These are phyloP conservation scores for Itoplectis maculator DNA, from an alignment of 2,888 invertebrate genomes.

Conservation along the genomic window DNA sequence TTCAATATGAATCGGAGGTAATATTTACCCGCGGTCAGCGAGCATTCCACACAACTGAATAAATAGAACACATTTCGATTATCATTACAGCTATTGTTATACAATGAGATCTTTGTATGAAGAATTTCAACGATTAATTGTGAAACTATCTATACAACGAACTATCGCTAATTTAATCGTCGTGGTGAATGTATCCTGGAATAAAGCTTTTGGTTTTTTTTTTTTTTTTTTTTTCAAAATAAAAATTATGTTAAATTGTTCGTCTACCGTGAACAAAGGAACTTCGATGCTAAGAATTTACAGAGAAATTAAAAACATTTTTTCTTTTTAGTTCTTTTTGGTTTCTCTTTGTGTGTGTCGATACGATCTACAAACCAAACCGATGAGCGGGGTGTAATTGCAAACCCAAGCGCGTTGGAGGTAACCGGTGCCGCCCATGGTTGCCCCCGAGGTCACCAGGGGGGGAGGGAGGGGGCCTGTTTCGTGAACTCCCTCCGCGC, in stretches of 20 bases:
- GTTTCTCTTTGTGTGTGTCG: slow-evolving; percentile 68
- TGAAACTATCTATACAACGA: slow-evolving; percentile 8
- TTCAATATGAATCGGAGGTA: slow-evolving; percentile 68
- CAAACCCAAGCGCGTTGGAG: slow-evolving; percentile 68
- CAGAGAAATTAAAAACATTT: slow-evolving; percentile 60
- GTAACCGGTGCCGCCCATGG: slow-evolving; percentile 59
- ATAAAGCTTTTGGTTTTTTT: slow-evolving; percentile 23
- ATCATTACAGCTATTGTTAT: slow-evolving; percentile 11
- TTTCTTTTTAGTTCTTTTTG: slow-evolving; percentile 70
- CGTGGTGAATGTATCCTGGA: slow-evolving; percentile 26
- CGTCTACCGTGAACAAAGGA: slow-evolving; percentile 45
- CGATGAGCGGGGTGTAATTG: slow-evolving; percentile 74
- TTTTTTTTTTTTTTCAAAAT: not conserved
- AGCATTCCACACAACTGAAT: slow-evolving; percentile 48
- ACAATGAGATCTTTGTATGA: slow-evolving; percentile 25
- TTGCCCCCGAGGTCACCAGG: slow-evolving; percentile 39
- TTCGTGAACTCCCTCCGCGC: slow-evolving; percentile 66
- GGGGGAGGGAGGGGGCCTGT: not conserved
- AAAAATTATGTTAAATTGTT: slow-evolving; percentile 31
- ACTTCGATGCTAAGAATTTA: slow-evolving; percentile 27
- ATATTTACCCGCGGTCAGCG: slow-evolving; percentile 50
- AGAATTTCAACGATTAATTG: slow-evolving; percentile 14
- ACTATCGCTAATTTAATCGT: slow-evolving; percentile 15
- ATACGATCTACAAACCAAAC: slow-evolving; percentile 83
- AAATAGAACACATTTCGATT: slow-evolving; percentile 39